Percentiles rank a stretch among this genome's conserved stretches.
Evolutionary conservation across 2,797 vertebrate genomes (phyloP).

Genomic region (Scleropages formosus): DNA sequence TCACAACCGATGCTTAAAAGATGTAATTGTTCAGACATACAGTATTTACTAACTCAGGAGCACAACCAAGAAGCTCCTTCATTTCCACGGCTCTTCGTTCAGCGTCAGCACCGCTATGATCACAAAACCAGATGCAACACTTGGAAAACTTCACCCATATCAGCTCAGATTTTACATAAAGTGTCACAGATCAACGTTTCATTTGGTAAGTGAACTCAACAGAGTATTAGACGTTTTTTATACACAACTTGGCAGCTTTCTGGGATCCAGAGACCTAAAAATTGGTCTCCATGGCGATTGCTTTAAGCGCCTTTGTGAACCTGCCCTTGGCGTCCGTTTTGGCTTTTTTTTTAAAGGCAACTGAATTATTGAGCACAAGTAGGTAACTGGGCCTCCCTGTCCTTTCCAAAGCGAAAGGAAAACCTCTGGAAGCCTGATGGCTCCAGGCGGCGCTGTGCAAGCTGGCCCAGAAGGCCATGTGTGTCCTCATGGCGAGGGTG

Average conservation of each 20-base stretch:
- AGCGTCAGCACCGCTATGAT: too few relatives aligned
- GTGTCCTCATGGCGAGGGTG: neutral
- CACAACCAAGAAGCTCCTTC: too few relatives aligned
- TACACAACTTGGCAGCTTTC: neutral
- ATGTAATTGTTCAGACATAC: too few relatives aligned
- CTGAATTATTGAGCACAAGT: neutral
- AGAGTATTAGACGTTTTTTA: neutral
- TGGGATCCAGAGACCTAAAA: neutral
- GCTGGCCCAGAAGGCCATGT: neutral
- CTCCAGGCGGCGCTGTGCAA: neutral
- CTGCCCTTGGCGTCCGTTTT: conserved; percentile 11
- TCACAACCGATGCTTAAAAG: too few relatives aligned
- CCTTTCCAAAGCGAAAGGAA: neutral
- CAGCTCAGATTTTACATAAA: too few relatives aligned
- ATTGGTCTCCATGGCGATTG: conserved; percentile 25
- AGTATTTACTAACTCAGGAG: too few relatives aligned
- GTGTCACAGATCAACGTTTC: too few relatives aligned
- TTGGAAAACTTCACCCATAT: too few relatives aligned
- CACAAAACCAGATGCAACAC: too few relatives aligned
- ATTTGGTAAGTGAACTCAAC: neutral
- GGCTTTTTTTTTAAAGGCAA: neutral
- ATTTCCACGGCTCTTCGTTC: too few relatives aligned
- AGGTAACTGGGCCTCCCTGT: neutral
- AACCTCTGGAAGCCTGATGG: neutral
- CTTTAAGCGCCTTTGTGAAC: conserved; percentile 18